These are phyloP conservation scores for Malurus leucopterus DNA, from an alignment of 2,797 vertebrate species.

Conservation along the genomic window DNA sequence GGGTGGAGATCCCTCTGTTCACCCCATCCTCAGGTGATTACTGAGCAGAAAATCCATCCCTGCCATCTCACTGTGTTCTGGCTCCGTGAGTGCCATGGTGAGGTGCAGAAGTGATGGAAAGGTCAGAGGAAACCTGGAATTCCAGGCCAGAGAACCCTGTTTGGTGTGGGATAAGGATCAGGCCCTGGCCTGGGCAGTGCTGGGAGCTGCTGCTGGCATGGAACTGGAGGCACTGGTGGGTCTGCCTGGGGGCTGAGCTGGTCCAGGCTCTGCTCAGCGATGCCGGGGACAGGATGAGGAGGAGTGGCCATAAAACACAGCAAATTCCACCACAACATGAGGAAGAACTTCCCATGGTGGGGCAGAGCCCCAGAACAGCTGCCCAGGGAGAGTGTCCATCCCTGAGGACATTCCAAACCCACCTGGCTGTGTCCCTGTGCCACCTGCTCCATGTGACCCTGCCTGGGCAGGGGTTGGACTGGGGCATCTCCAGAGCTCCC, in stretches of 20 bases:
- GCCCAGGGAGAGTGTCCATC: neutral
- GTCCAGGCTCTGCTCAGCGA: neutral
- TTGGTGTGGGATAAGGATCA: neutral
- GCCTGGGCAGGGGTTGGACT: neutral
- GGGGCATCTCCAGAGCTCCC: neutral
- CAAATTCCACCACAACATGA: too few species aligned
- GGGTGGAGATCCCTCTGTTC: neutral
- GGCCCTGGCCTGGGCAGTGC: accelerated
- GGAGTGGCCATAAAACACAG: neutral
- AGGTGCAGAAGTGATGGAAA: neutral
- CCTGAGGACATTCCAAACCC: neutral
- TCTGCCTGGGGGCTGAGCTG: neutral
- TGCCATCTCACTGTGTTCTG: neutral
- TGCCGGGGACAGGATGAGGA: neutral
- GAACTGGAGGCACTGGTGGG: neutral
- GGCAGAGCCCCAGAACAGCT: neutral
- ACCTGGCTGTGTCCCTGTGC: accelerated
- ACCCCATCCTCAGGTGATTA: neutral
- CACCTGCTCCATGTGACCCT: neutral
- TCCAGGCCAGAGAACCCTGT: neutral
- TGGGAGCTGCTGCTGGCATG: neutral
- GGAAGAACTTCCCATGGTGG: neutral
- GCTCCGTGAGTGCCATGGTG: accelerated
- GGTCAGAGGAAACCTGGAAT: neutral
- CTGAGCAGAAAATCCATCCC: neutral